Evolutionary conservation across 2,888 invertebrate species (phyloP).

Genomic region (Latrodectus hesperus): DNA sequence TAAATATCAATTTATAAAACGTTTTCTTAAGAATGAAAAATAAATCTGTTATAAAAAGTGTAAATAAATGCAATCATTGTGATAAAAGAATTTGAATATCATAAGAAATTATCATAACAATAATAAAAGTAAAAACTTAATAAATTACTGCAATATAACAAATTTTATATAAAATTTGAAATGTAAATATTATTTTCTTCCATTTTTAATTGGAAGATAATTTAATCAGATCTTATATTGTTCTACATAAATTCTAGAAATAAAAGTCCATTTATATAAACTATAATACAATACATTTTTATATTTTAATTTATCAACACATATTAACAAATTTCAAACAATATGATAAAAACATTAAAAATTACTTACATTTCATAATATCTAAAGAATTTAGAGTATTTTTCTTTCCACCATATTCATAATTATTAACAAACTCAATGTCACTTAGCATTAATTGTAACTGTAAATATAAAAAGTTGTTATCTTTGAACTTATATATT

Average conservation of each 20-base stretch:
- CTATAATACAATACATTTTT: not conserved
- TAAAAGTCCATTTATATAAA: not conserved
- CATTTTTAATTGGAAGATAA: not conserved
- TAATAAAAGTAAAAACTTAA: too few species aligned
- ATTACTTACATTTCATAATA: conserved; percentile 52
- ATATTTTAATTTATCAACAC: not conserved
- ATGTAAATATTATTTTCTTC: not conserved
- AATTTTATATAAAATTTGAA: too few species aligned
- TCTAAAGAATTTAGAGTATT: conserved; percentile 42
- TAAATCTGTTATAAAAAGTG: too few species aligned
- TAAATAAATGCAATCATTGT: too few species aligned
- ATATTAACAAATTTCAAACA: not conserved
- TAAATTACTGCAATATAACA: too few species aligned
- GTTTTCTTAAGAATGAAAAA: too few species aligned
- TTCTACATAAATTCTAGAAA: not conserved
- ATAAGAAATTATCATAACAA: too few species aligned
- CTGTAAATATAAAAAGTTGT: conserved; percentile 12
- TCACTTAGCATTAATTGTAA: conserved; percentile 51
- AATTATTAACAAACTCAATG: conserved; percentile 42
- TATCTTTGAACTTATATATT: not conserved
- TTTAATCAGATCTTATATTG: not conserved
- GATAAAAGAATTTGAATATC: too few species aligned
- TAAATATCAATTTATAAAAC: too few species aligned
- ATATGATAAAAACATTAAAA: not conserved
- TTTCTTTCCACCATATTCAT: conserved; percentile 27